Evolutionary conservation across 1,140 invertebrate species (phyloP).

Genomic region (Drosophila saltans): DNA sequence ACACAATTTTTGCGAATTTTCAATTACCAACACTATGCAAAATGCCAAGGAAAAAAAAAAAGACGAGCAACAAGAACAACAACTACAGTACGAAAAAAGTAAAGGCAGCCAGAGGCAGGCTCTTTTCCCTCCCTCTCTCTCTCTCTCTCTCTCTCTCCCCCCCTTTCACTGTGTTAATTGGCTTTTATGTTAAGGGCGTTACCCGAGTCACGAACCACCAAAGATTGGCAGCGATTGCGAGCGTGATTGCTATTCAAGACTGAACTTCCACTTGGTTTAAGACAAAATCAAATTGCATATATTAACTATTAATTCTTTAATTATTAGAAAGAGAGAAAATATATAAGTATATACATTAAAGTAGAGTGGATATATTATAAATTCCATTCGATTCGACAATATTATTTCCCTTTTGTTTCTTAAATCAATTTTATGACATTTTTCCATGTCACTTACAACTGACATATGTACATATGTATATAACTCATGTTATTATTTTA

Average conservation of each 20-base stretch:
- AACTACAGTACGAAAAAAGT: not conserved
- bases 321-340: not conserved
- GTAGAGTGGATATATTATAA: too few relatives aligned
- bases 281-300: not conserved
- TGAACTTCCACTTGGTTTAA: not conserved
- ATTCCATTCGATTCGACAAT: too few relatives aligned
- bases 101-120: not conserved
- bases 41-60: not conserved
- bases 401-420: too few relatives aligned
- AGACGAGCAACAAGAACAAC: not conserved
- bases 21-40: conserved; percentile 13
- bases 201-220: conserved; percentile 1
- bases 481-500: not conserved
- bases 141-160: too few relatives aligned
- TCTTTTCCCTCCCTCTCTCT: not conserved
- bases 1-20: conserved; percentile 14
- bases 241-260: conserved; percentile 4
- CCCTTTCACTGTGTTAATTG: conserved; percentile 3
- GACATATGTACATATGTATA: not conserved
- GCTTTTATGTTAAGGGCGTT: conserved; percentile 12
- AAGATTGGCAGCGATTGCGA: conserved; percentile 8
- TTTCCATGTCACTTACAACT: too few relatives aligned
- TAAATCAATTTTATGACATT: too few relatives aligned
- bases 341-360: too few relatives aligned
- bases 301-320: conserved; percentile 1